Base-by-base conservation (phyloP, 1,140 invertebrate genomes). In the Aethina tumida region DNA sequence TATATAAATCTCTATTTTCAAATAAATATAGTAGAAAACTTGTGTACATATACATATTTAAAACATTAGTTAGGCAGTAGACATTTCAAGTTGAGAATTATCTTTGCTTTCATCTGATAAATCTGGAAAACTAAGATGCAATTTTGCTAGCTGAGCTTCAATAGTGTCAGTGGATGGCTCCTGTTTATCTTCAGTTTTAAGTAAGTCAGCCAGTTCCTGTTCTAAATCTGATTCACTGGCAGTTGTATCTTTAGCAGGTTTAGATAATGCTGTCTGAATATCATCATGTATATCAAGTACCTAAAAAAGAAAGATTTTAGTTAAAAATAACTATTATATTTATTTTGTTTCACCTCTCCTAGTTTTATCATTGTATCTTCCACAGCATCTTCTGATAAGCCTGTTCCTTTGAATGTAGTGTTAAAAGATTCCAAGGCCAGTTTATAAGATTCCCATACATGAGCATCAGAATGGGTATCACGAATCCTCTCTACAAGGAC, bases 341-440 rank as follows among this genome's bases (percentile, higher is more conserved):
- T 44, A 41, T 2, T 0, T 24, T 19, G 2, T 5, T 12, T 47
- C 49, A 64, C 60, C 36, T 66, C 62, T 50, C 58, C 56, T 15
- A 68, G 41, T 45, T 66, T 52, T 4, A 55, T 27, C 55, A 67
- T 59, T 4, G 64, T 65, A 35, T 65, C 53, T 29, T 60, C 55
- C n/a, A 65, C 56, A 16, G 52, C 50, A 26, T 68, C 65, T 35
- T 62, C 55, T 20, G 47, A 51, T 9, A 66, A 35, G 12, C 64
- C 62, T 25, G 49, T 54, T 30, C 59, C 56, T 38, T 59, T 56
- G 28, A 63, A 56, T 8, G 54, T 56, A 5, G 37, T 36, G 37
- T 65, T 58, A 29, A 68, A 57, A 9, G 63, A 58, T 16, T 41
- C 19, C 15, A 67, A 35, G 8, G 64, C 64, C 14, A 50, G 50